Base-by-base conservation (phyloP, 2,113 vertebrate genomes). In the Eptesicus fuscus region DNA sequence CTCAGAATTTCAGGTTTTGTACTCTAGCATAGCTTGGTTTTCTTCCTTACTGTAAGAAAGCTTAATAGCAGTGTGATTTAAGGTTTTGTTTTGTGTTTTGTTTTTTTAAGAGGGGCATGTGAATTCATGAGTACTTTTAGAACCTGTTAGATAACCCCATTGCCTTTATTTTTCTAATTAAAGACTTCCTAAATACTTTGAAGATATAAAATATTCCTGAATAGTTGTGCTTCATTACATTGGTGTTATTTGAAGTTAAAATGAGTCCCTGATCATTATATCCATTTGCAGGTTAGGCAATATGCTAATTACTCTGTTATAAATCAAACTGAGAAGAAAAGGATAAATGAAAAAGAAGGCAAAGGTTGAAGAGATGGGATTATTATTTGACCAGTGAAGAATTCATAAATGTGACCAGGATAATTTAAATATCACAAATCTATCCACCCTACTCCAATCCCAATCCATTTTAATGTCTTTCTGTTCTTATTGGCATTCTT, bases 81-180 rank as follows among this genome's bases (percentile, higher is more conserved):
- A 97, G 69, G 74, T 96, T 96, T 83, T 49, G 79, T 88, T 93
- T 76, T 44, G 51, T 96, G 86, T 90, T 96, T 89, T 90, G 91
- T 56, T 56, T 93, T 95, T 96, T 91, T 91, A 87, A 95, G 77
- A 74, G 73, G 88, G 94, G 53, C 18, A 51, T 95, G 40, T 63
- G 65, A 88, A 76, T 95, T 95, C 92, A 83, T 95, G 95, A 90
- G 73, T 97, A 97, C 96, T 97, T 97, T 97, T 96, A 97, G 94
- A 97, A 95, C 63, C 76, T 96, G 42, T 92, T 94, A 96, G 95
- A 97, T 94, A 95, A 95, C 92, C 83, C 95, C 92, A 91, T 95
- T 97, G 96, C 96, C 88, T 97, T 96, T 97, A 97, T 97, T 97
- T 97, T 97, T 97, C 94, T 97, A 97, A 96, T 97, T 97, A 96